Evolutionary conservation across 2,797 vertebrate species (phyloP).

Genomic region (Melanotaenia trifasciata): DNA sequence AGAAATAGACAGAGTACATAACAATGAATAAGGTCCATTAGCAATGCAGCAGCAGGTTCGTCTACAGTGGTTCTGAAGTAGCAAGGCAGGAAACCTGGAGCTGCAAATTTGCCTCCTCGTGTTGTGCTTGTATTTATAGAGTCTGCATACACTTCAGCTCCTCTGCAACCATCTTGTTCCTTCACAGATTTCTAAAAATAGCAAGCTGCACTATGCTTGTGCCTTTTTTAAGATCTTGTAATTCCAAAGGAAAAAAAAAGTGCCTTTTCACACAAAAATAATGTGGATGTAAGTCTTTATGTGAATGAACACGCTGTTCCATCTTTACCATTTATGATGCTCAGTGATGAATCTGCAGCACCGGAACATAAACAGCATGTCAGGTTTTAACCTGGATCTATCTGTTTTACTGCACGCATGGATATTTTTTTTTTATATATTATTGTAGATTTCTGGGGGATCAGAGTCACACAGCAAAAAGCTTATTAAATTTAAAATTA

Average conservation of each 20-base stretch:
- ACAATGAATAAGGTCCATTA: conserved; percentile 66
- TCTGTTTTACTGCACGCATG: background rate
- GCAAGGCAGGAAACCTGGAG: conserved; percentile 30
- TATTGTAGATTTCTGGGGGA: background rate
- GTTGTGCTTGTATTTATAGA: conserved; percentile 67
- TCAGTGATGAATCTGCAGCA: background rate
- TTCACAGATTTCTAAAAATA: conserved; percentile 75
- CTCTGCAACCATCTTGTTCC: conserved; percentile 75
- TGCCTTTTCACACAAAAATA: conserved; percentile 43
- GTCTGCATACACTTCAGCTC: conserved; percentile 61
- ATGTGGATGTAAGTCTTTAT: conserved; percentile 29
- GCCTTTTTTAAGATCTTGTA: conserved; percentile 71
- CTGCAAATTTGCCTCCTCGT: conserved; percentile 51
- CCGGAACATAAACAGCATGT: background rate
- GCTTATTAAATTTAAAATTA: background rate
- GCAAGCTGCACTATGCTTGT: conserved; percentile 53
- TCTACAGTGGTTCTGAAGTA: conserved; percentile 38
- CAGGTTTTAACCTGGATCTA: background rate
- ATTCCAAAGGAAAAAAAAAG: conserved; percentile 42
- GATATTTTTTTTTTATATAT: background rate
- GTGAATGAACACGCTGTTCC: conserved; percentile 51
- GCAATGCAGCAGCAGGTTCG: conserved; percentile 55
- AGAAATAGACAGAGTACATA: conserved; percentile 61
- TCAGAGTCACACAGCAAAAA: background rate
- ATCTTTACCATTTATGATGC: conserved; percentile 22